Evolutionary conservation across 2,113 vertebrate species (phyloP), one percentile per base, ranked within the genome.

Genomic region (Choloepus hoffmanni): DNA sequence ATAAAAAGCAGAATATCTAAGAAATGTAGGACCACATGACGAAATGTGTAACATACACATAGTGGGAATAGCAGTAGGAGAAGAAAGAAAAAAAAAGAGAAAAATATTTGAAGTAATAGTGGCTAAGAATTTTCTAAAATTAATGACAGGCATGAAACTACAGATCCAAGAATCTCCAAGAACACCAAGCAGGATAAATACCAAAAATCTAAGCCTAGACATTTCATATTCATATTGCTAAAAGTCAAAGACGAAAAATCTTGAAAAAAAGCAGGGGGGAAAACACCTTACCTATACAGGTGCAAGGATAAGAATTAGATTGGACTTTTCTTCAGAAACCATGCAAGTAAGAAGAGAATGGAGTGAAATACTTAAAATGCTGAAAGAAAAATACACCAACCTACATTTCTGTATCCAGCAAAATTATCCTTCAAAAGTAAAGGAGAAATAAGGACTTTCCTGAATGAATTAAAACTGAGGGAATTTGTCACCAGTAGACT

Each of bases 361-460:
- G 30, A 36, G 67, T 89, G 3, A 24, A 89, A 23, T 73, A 88
- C 33, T 72, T 72, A n/a, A 72, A 55, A 24, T 81, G 53, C 62
- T 88, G 30, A 88, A 88, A 79, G 65, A 48, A 30, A 83, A 63
- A 79, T n/a, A 24, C 19, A n/a, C 89, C 53, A 45, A 33, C 28
- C 70, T 94, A 55, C 16, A 82, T 63, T 74, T 89, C 67, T 89
- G 15, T 76, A 58, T 89, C 5, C 55, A 84, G 48, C 58, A 21
- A 16, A 84, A 72, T 84, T 84, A 83, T 65, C 50, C 10, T 74
- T 89, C 68, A 83, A 89, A 79, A 53, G 40, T 74, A 23, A 92
- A 74, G 14, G 55, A 84, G 23, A 21, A 84, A 73, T 73, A 15
- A 72, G 74, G 55, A 74, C 36, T 11, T 68, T 30, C n/a, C 62